These are phyloP conservation scores for Neria commutata DNA, from an alignment of 2,888 invertebrate genomes.

Conservation along the genomic window DNA sequence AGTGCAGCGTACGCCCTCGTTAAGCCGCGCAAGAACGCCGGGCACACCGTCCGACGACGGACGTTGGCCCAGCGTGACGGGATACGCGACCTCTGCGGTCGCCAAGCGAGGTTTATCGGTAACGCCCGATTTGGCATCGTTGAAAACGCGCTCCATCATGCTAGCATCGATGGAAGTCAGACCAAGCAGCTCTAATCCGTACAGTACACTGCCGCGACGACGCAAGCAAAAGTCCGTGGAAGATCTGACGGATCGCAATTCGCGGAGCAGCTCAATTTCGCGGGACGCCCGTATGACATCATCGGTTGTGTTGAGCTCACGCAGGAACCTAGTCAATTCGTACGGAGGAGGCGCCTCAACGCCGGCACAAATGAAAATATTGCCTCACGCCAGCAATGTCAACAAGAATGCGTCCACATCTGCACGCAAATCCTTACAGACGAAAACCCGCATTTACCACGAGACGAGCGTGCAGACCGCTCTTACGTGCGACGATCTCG, in stretches of 20 bases:
- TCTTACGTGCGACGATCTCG: slow-evolving; percentile 73
- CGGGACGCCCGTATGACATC: slow-evolving; percentile 63
- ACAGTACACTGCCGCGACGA: slow-evolving; percentile 9
- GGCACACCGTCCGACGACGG: slow-evolving; percentile 73
- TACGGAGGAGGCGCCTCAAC: slow-evolving; percentile 34
- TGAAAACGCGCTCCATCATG: slow-evolving; percentile 49
- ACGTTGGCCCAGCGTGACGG: slow-evolving; percentile 67
- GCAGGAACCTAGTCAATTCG: slow-evolving; percentile 42
- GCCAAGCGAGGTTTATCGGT: slow-evolving; percentile 53
- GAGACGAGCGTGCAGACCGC: slow-evolving; percentile 81
- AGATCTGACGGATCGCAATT: slow-evolving; percentile 60
- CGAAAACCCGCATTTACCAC: slow-evolving; percentile 77
- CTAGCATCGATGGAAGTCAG: slow-evolving; percentile 27
- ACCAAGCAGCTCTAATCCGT: neutral
- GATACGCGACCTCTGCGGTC: slow-evolving; percentile 21
- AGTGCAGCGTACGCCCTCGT: slow-evolving; percentile 62
- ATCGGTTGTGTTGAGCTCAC: slow-evolving; percentile 49
- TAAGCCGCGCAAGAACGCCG: slow-evolving; percentile 68
- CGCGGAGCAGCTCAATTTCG: slow-evolving; percentile 64
- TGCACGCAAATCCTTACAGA: slow-evolving; percentile 53
- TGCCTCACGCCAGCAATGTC: no score
- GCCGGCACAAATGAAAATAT: slow-evolving; percentile 36
- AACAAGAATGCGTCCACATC: slow-evolving; percentile 36
- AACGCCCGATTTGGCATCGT: slow-evolving; percentile 52
- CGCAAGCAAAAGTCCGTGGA: slow-evolving; percentile 57